Percentiles rank a stretch among this genome's conserved stretches.
phyloP scores from a whole-genome alignment of 1,140 invertebrate genomes.

The Chymomyza costata region DNA sequence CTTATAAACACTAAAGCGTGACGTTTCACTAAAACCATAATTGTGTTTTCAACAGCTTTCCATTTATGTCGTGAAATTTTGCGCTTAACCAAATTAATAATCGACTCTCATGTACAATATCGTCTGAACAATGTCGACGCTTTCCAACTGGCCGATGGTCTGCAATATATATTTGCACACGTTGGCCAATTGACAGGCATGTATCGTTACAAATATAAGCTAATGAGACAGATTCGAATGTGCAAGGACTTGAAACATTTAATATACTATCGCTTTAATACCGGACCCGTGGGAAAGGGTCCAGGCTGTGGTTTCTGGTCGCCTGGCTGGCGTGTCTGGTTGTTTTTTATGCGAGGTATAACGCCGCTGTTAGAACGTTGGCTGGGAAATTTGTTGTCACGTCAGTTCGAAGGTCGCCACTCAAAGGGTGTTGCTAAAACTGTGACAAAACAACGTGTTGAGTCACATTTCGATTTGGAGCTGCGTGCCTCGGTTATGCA shows the following conservation, averaged over 20 bases:
- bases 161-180: conserved; percentile 99
- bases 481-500: conserved; percentile 99
- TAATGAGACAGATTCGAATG: conserved; percentile 99
- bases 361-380: conserved; percentile 98
- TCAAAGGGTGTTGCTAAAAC: conserved; percentile 99
- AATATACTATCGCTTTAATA: conserved; percentile 99
- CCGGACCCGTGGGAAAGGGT: conserved; percentile 98
- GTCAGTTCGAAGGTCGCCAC: conserved; percentile 99
- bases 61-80: conserved; percentile 99
- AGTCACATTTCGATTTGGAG: conserved; percentile 99
- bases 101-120: conserved; percentile 99
- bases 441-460: conserved; percentile 99
- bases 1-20: too few species aligned
- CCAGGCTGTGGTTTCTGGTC: conserved; percentile 99
- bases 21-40: background rate
- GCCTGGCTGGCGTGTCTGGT: conserved; percentile 99
- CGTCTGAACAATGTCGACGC: conserved; percentile 99
- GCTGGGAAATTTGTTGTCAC: conserved; percentile 97
- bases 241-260: conserved; percentile 99
- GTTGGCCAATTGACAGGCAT: conserved; percentile 99
- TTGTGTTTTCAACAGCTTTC: conserved; percentile 83
- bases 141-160: conserved; percentile 97
- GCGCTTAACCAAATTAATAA: conserved; percentile 96
- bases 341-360: conserved; percentile 99
- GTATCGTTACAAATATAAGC: conserved; percentile 99